A percentile compares a stretch with the other conserved stretches of the same genome.
These are phyloP conservation scores for Drosophila kanapiae DNA, from an alignment of 1,140 invertebrate genomes.

Conservation along the genomic window DNA sequence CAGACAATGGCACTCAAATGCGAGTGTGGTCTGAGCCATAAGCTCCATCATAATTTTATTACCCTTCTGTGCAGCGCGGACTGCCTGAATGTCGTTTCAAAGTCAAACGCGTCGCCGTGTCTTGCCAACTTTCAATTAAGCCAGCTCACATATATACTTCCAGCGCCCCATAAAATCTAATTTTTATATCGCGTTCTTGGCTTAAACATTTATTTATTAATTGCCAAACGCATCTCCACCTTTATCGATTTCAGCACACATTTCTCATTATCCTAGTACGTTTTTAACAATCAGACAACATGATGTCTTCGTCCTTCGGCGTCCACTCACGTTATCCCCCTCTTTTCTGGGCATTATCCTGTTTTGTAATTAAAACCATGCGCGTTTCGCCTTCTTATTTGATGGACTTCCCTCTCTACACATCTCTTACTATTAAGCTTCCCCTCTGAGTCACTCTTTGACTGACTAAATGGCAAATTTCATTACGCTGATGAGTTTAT, in stretches of 20 bases:
- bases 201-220: slow-evolving; percentile 53
- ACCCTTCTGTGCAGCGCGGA: slow-evolving; percentile 64
- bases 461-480: slow-evolving; percentile 56
- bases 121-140: slow-evolving; percentile 71
- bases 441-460: slow-evolving; percentile 11
- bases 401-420: slow-evolving; percentile 45
- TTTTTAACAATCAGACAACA: slow-evolving; percentile 65
- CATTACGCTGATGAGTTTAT: slow-evolving; percentile 79
- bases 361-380: slow-evolving; percentile 71
- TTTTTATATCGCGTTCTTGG: slow-evolving; percentile 51
- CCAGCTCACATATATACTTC: slow-evolving; percentile 43
- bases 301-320: slow-evolving; percentile 45
- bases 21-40: slow-evolving; percentile 47
- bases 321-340: too few species aligned
- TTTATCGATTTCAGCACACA: slow-evolving; percentile 48
- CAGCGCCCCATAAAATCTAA: slow-evolving; percentile 63
- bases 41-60: slow-evolving; percentile 79
- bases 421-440: not conserved
- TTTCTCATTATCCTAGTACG: slow-evolving; percentile 61
- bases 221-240: slow-evolving; percentile 39
- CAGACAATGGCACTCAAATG: slow-evolving; percentile 80
- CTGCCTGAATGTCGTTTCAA: slow-evolving; percentile 76
- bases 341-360: slow-evolving; percentile 21
- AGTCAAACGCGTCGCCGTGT: slow-evolving; percentile 54
- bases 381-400: slow-evolving; percentile 54